A percentile compares a stretch with the other conserved stretches of the same genome.
These are phyloP conservation scores for Romanogobio albipinnatus DNA, from an alignment of 2,113 vertebrate genomes.

Conservation along the genomic window DNA sequence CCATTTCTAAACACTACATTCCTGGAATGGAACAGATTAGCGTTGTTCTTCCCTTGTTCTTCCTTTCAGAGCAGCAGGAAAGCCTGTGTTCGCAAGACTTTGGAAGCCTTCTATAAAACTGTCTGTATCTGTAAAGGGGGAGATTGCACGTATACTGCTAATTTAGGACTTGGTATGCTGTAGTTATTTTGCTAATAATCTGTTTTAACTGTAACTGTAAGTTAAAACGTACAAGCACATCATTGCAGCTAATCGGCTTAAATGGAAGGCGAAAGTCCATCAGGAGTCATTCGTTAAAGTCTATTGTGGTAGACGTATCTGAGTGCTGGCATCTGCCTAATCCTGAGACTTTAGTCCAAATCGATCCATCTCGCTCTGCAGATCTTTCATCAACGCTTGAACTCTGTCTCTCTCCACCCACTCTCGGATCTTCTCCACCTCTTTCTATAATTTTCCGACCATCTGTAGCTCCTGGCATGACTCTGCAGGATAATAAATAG, in stretches of 20 bases:
- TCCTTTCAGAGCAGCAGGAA: conserved; percentile 4
- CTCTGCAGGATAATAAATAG: conserved; percentile 58
- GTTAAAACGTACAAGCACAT: neutral
- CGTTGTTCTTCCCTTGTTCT: conserved; percentile 30
- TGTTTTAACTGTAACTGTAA: neutral
- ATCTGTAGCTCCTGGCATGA: conserved; percentile 69
- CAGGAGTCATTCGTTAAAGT: conserved; percentile 22
- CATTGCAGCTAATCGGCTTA: conserved; percentile 10
- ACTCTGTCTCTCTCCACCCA: conserved; percentile 43
- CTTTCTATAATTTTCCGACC: conserved; percentile 59
- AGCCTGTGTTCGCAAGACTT: neutral
- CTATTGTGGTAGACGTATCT: neutral
- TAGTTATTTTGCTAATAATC: neutral
- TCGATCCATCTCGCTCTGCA: conserved; percentile 7
- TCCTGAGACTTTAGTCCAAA: conserved; percentile 13
- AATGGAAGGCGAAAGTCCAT: conserved; percentile 36
- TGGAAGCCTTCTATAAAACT: neutral
- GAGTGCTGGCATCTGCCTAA: conserved; percentile 33
- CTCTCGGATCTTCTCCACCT: conserved; percentile 53
- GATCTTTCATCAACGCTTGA: conserved; percentile 30
- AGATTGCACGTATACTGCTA: neutral
- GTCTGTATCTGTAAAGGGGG: neutral
- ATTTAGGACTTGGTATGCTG: neutral
- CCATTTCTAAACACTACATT: conserved; percentile 45
- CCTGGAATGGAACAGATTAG: conserved; percentile 40